Evolutionary conservation across 2,113 vertebrate genomes (phyloP), one percentile per base, ranked within the genome.

Genomic region (Petrocephalus zakoni): DNA sequence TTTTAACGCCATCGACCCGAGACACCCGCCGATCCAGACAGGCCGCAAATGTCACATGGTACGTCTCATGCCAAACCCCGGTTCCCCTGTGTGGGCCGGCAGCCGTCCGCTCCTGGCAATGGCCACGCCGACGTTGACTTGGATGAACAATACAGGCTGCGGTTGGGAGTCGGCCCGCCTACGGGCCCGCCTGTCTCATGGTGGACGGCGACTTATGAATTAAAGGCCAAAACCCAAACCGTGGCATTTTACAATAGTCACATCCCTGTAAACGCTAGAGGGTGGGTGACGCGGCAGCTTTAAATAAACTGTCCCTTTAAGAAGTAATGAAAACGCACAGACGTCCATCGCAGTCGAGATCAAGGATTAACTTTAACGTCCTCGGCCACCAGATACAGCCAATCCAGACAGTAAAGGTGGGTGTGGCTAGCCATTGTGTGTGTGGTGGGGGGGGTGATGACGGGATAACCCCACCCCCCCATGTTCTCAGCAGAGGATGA

Each of bases 361-460:
- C 84, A 89, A 13, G 87, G 37, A 61, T 49, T 5, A 58, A 21
- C 87, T 46, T 53, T 81, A 90, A 89, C 88, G 88, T 89, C 85
- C n/a, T 61, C 51, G 78, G 83, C 88, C 86, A 25, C 90, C 90
- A 88, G 52, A 92, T 91, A 91, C 82, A 58, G 88, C 91, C 90
- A 91, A 91, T 91, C 88, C 88, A 92, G 91, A 89, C 86, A 0
- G 83, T 1, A 64, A 90, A 90, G 0, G 64, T 87, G 92, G 88
- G 68, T 19, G 68, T 34, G 25, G n/a, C 29, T 72, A 72, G 29
- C 29, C 64, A 72, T 34, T 34, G 10, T 72, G 25, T 85, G 89
- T 89, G 83, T 87, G 90, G 89, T 83, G 87, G 15, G 92, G 92
- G 92, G 93, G 91, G 89, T 55, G 84, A 88, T 64, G n/a, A 83